These are phyloP conservation scores for Leptopilina drosophilae DNA, from an alignment of 2,888 invertebrate species.

Conservation along the genomic window DNA sequence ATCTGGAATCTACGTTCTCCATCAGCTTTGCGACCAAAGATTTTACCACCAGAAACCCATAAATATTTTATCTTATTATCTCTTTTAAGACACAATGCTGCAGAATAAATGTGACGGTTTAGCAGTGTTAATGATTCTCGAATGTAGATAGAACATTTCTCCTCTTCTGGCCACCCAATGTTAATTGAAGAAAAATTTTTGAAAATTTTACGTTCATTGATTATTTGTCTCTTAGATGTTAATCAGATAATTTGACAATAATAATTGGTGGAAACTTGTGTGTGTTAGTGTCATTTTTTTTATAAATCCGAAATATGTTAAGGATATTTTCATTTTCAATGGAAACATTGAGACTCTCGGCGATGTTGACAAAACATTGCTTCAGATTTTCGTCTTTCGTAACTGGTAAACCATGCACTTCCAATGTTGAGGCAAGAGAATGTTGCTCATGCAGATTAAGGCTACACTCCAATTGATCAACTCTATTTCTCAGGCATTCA, in stretches of 20 bases:
- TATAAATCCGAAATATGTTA: not conserved
- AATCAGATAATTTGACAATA: not conserved
- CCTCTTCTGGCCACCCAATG: not conserved
- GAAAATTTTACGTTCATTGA: not conserved
- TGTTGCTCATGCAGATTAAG: not conserved
- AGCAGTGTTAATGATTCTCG: not conserved
- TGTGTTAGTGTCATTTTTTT: not conserved
- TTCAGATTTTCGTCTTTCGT: not conserved
- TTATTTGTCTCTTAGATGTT: not conserved
- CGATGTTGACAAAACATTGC: not conserved
- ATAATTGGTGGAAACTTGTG: not conserved
- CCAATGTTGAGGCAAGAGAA: not conserved
- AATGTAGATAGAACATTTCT: not conserved
- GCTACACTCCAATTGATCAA: not conserved
- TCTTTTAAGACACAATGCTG: not conserved
- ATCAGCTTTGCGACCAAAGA: not conserved
- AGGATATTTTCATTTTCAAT: not conserved
- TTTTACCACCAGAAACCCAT: not conserved
- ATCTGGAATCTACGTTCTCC: not conserved
- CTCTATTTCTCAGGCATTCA: not conserved
- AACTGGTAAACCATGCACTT: not conserved
- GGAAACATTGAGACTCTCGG: not conserved
- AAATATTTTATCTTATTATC: not conserved
- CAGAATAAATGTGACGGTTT: not conserved
- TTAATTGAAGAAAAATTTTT: not conserved